phyloP scores from a whole-genome alignment of 2,888 invertebrate genomes.

The Notocelia uddmanniana region DNA sequence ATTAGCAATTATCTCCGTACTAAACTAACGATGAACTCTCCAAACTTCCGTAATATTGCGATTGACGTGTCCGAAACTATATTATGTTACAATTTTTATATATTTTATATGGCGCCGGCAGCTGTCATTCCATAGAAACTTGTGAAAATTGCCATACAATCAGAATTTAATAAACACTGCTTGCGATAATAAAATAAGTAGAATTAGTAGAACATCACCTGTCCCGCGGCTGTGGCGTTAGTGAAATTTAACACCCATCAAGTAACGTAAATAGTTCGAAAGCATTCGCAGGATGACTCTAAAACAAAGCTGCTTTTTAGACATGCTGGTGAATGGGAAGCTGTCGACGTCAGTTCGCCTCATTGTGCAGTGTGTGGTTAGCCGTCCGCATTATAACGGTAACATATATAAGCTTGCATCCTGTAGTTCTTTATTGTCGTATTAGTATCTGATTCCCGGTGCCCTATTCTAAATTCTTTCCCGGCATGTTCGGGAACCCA shows the following conservation, averaged over 20 bases:
- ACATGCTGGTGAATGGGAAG: neutral
- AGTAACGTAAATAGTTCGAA: neutral
- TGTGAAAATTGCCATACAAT: no score
- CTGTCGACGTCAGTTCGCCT: slow-evolving; percentile 8
- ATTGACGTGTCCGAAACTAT: no score
- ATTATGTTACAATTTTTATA: no score
- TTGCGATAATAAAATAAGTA: no score
- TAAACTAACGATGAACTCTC: no score
- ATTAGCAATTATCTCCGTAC: no score
- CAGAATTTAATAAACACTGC: no score
- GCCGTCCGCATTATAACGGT: slow-evolving; percentile 10
- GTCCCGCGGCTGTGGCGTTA: no score
- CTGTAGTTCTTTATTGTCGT: neutral
- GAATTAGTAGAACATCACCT: no score
- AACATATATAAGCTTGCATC: neutral
- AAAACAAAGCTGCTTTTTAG: neutral
- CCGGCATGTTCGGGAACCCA: neutral
- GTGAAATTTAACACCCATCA: neutral
- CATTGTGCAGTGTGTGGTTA: slow-evolving; percentile 24
- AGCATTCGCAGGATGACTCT: neutral
- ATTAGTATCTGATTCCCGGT: neutral
- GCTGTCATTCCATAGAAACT: no score
- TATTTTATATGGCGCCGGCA: no score
- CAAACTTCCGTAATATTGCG: no score
- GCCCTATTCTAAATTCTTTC: neutral